These are phyloP conservation scores for Australoheros facetus DNA, from an alignment of 2,797 vertebrate genomes.

Conservation along the genomic window DNA sequence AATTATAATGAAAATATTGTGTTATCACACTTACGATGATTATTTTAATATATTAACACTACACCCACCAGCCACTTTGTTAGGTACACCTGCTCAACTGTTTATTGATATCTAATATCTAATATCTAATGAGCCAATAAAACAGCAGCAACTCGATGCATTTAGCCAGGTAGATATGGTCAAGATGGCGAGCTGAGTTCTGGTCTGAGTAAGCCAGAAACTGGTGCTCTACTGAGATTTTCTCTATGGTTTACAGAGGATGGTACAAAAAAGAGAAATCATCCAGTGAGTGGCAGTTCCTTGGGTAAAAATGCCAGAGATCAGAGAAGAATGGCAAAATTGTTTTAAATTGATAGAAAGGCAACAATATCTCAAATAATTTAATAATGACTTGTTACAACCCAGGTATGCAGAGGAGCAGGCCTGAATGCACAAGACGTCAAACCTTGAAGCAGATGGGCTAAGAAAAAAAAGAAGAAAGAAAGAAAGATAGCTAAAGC, in stretches of 20 bases:
- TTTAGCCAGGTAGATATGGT: background rate
- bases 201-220: background rate
- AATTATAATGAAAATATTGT: background rate
- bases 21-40: background rate
- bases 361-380: background rate
- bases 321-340: slow-evolving; percentile 48
- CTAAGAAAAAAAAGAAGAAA: too few species aligned
- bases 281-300: background rate
- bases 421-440: background rate
- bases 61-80: background rate
- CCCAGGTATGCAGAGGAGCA: background rate
- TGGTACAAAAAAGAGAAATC: background rate
- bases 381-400: background rate
- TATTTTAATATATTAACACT: background rate
- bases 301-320: slow-evolving; percentile 49
- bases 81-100: background rate
- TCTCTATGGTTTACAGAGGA: background rate
- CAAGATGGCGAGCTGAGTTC: background rate
- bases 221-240: background rate
- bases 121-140: background rate
- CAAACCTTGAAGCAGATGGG: background rate
- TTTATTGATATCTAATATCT: background rate
- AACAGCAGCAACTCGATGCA: background rate
- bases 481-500: too few species aligned
- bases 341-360: background rate